phyloP scores from a whole-genome alignment of 2,113 vertebrate species.

The Puntigrus tetrazona region DNA sequence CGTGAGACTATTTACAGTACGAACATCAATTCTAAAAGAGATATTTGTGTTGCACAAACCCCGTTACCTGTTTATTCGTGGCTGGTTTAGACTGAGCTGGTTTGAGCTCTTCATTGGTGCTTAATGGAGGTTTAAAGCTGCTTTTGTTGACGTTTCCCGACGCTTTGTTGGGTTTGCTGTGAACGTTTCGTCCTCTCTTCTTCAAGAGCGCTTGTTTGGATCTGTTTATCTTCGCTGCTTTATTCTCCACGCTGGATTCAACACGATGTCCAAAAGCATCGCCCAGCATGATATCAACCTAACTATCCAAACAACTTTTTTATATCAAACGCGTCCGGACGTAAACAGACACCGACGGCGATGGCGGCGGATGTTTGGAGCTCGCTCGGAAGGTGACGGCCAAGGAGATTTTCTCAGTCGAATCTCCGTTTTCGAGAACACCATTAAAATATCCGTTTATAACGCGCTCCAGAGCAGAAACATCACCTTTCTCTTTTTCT shows the following conservation, averaged over 20 bases:
- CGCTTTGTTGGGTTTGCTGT: constrained; percentile 52
- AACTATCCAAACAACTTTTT: neutral
- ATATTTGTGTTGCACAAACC: too few species aligned
- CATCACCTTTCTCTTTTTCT: neutral
- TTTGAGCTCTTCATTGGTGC: neutral
- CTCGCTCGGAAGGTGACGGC: neutral
- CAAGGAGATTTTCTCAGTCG: neutral
- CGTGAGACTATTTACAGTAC: neutral
- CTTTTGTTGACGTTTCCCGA: constrained; percentile 17
- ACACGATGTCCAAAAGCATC: constrained; percentile 58
- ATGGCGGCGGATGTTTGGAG: neutral
- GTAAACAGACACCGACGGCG: neutral
- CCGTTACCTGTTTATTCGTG: constrained; percentile 15
- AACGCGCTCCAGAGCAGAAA: neutral
- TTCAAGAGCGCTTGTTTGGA: constrained; percentile 62
- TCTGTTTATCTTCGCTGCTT: constrained; percentile 59
- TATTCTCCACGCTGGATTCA: constrained; percentile 60
- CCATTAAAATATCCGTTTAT: neutral
- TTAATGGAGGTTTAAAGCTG: constrained; percentile 1
- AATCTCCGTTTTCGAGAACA: neutral
- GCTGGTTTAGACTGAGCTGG: constrained; percentile 22
- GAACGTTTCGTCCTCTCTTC: constrained; percentile 65
- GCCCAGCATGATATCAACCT: constrained; percentile 64
- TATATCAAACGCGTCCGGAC: neutral
- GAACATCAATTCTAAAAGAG: neutral